Percentiles rank a stretch among this genome's conserved stretches.
Conservation (phyloP, 2,888 invertebrate genomes). For the Thalpophila matura region DNA sequence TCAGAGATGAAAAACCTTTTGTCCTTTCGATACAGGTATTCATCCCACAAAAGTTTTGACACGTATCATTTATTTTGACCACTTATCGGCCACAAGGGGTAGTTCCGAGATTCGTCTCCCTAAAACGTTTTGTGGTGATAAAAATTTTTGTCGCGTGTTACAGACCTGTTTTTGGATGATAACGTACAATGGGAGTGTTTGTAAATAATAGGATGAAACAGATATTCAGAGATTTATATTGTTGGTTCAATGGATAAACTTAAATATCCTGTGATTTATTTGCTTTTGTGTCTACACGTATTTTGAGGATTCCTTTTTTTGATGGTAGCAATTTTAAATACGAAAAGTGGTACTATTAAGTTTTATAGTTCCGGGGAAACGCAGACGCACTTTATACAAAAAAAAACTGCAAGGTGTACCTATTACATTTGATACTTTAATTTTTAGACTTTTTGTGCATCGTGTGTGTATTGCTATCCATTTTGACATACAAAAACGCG, state of each 20-base stretch:
- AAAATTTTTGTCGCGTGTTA: slow-evolving; percentile 78
- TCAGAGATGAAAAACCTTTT: slow-evolving; percentile 83
- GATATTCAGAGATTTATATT: slow-evolving; percentile 72
- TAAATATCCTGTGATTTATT: slow-evolving; percentile 65
- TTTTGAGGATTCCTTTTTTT: slow-evolving; percentile 21
- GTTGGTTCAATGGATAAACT: slow-evolving; percentile 64
- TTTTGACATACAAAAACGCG: not conserved
- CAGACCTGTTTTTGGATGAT: slow-evolving; percentile 78
- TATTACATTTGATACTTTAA: too few species aligned
- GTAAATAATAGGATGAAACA: slow-evolving; percentile 75
- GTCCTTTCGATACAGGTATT: slow-evolving; percentile 81
- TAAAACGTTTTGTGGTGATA: slow-evolving; percentile 76
- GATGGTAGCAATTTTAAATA: not conserved
- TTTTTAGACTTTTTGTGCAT: too few species aligned
- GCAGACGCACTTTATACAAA: too few species aligned
- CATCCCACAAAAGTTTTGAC: slow-evolving; percentile 81
- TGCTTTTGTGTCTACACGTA: slow-evolving; percentile 47
- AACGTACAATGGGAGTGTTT: slow-evolving; percentile 69
- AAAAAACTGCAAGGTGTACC: too few species aligned
- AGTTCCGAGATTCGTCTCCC: slow-evolving; percentile 84
- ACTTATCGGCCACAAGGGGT: slow-evolving; percentile 82
- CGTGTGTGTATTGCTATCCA: too few species aligned
- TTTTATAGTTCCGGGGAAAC: too few species aligned
- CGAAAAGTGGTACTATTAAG: too few species aligned
- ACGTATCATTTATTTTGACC: slow-evolving; percentile 84